These are phyloP conservation scores for Heteropelma amictum DNA, from an alignment of 2,888 invertebrate genomes.

Conservation along the genomic window DNA sequence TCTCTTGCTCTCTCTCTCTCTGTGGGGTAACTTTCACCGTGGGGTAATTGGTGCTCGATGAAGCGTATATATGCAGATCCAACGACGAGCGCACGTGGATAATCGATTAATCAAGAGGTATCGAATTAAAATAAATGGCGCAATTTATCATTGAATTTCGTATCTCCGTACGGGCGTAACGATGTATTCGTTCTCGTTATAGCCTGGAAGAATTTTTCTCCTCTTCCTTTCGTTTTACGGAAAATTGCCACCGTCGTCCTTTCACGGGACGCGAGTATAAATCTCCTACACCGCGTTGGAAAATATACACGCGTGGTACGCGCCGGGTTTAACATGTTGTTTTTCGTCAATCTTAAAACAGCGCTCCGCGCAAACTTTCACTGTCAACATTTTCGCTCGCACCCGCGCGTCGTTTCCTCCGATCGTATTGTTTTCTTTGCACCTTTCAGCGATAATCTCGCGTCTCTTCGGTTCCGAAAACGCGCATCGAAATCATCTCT, in stretches of 20 bases:
- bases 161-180: conserved; percentile 7
- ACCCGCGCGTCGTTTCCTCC: too few relatives aligned
- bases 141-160: background rate
- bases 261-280: background rate
- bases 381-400: too few relatives aligned
- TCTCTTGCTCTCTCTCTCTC: background rate
- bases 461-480: too few relatives aligned
- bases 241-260: background rate
- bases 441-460: too few relatives aligned
- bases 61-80: conserved; percentile 27
- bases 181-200: conserved; percentile 3
- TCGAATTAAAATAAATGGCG: conserved; percentile 37
- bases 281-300: too few relatives aligned
- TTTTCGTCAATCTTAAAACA: too few relatives aligned
- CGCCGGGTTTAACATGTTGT: too few relatives aligned
- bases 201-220: background rate
- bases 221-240: background rate
- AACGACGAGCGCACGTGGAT: conserved; percentile 39
- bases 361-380: too few relatives aligned
- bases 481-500: too few relatives aligned
- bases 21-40: conserved; percentile 39
- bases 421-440: too few relatives aligned
- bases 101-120: conserved; percentile 50
- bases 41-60: conserved; percentile 43
- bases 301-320: too few relatives aligned